Evolutionary conservation across 2,113 vertebrate species (phyloP).

Genomic region (Triplophysa rosa): DNA sequence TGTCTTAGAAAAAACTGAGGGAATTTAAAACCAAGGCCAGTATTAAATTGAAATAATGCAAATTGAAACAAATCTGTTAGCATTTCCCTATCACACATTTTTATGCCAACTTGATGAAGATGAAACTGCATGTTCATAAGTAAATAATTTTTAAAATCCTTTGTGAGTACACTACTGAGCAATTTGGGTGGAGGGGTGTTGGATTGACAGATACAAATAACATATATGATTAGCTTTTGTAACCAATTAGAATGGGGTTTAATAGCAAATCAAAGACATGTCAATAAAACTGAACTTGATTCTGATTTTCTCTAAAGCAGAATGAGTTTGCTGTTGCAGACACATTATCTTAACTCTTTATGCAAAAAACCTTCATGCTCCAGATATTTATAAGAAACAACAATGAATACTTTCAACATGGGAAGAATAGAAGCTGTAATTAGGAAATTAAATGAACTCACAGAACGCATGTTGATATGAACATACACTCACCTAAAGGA

Average conservation of each 20-base stretch:
- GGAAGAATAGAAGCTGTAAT: background rate
- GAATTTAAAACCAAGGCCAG: too few species aligned
- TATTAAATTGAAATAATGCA: too few species aligned
- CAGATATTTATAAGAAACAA: background rate
- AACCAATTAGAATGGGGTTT: slow-evolving; percentile 64
- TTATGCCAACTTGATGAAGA: slow-evolving; percentile 2
- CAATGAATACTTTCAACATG: background rate
- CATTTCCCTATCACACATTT: background rate
- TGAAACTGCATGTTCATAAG: too few species aligned
- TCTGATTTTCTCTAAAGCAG: background rate
- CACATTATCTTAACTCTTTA: background rate
- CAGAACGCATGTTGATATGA: slow-evolving; percentile 24
- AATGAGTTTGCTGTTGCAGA: too few species aligned
- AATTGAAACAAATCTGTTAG: too few species aligned
- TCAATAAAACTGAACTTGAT: slow-evolving; percentile 45
- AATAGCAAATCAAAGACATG: slow-evolving; percentile 56
- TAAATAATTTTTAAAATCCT: too few species aligned
- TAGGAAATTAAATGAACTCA: slow-evolving; percentile 46
- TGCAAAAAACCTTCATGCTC: background rate
- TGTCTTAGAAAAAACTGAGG: too few species aligned
- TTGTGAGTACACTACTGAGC: too few species aligned
- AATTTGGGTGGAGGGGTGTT: too few species aligned
- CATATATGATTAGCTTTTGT: slow-evolving; percentile 49
- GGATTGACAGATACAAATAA: slow-evolving; percentile 47
- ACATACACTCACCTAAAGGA: too few species aligned